Evolutionary conservation across 2,797 vertebrate genomes (phyloP).

Genomic region (Spinus olivaceus): DNA sequence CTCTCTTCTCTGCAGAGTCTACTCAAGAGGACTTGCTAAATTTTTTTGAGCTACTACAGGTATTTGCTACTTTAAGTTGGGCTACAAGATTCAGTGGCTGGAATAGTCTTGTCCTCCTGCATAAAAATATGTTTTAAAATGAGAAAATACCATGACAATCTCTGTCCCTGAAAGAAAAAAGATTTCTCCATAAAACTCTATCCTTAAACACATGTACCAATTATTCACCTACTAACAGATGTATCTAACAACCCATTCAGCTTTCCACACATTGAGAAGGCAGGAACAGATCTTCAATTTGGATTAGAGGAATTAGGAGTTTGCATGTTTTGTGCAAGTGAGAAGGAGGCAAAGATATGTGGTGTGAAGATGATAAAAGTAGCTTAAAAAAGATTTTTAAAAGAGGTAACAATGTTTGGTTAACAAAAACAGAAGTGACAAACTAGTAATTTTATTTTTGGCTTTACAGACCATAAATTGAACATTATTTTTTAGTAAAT

Average conservation of each 20-base stretch:
- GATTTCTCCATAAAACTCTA: not conserved
- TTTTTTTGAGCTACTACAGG: not conserved
- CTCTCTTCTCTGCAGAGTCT: not conserved
- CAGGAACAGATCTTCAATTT: not conserved
- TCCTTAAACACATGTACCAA: not conserved
- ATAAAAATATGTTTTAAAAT: not conserved
- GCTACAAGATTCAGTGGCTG: not conserved
- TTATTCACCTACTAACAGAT: not conserved
- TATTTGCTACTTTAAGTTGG: not conserved
- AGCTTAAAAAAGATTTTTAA: not conserved
- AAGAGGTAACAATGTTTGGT: not conserved
- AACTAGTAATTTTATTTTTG: not conserved
- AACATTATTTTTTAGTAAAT: not conserved
- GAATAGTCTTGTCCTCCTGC: not conserved
- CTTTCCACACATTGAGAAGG: not conserved
- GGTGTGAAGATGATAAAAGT: not conserved
- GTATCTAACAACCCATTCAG: not conserved
- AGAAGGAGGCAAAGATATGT: not conserved
- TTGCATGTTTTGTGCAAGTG: not conserved
- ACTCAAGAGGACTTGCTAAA: not conserved
- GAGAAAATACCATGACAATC: not conserved
- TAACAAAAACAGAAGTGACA: not conserved
- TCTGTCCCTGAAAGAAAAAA: not conserved
- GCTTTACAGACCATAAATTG: not conserved
- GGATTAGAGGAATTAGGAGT: not conserved